These are phyloP conservation scores for Buteo buteo DNA, from an alignment of 2,113 vertebrate species.

Conservation along the genomic window DNA sequence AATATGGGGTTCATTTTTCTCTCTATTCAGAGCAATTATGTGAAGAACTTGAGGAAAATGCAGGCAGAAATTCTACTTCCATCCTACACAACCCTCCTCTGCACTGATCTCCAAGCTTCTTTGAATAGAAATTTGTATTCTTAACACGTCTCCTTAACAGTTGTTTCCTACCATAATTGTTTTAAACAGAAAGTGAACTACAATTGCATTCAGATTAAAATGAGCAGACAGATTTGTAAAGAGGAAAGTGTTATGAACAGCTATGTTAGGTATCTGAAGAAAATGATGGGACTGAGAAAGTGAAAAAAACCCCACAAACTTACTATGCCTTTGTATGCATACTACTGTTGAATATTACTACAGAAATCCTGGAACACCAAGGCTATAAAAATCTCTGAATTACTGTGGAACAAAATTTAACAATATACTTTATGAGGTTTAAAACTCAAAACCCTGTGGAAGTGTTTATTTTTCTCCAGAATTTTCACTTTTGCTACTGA, in stretches of 20 bases:
- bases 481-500: background rate
- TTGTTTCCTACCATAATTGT: background rate
- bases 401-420: background rate
- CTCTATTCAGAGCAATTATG: background rate
- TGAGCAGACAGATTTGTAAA: background rate
- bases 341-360: background rate
- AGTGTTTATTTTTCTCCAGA: background rate
- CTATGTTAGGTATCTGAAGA: background rate
- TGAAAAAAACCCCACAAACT: background rate
- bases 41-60: background rate
- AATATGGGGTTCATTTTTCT: background rate
- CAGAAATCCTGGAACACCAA: background rate
- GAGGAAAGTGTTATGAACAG: background rate
- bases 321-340: background rate
- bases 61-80: background rate
- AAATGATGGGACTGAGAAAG: background rate
- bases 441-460: background rate
- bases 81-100: background rate
- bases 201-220: background rate
- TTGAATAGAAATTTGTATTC: background rate
- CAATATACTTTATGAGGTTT: background rate
- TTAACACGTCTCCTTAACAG: background rate
- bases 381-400: background rate
- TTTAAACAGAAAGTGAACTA: background rate
- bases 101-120: background rate